Evolutionary conservation across 2,888 invertebrate species (phyloP).

Genomic region (Arenicola marina): DNA sequence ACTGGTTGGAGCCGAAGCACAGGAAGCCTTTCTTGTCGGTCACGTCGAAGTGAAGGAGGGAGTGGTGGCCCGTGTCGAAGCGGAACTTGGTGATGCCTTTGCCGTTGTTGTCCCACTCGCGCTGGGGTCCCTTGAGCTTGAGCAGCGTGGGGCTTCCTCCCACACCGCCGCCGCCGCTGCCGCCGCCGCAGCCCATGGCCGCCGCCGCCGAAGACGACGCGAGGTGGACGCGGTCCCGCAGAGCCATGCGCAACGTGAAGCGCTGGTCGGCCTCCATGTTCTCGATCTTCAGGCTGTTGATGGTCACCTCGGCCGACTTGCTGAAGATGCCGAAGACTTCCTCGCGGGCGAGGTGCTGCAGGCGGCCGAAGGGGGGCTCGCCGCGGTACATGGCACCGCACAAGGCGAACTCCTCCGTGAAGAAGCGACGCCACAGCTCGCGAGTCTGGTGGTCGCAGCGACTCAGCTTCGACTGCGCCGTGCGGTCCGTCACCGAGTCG

Average conservation of each 20-base stretch:
- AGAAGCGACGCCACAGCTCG: conserved; percentile 60
- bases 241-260: conserved; percentile 39
- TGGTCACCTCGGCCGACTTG: conserved; percentile 47
- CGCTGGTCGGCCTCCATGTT: conserved; percentile 31
- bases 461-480: conserved; percentile 60
- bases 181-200: too few species aligned
- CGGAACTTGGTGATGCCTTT: conserved; percentile 51
- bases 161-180: conserved; percentile 13
- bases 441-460: conserved; percentile 61
- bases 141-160: conserved; percentile 24
- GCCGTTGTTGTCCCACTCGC: conserved; percentile 51
- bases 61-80: conserved; percentile 59
- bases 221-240: conserved; percentile 8
- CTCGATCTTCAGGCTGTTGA: conserved; percentile 28
- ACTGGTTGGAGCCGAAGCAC: conserved; percentile 39
- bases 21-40: conserved; percentile 55
- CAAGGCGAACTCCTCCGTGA: conserved; percentile 59
- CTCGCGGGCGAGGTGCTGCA: conserved; percentile 53
- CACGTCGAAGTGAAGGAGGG: conserved; percentile 48
- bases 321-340: conserved; percentile 49
- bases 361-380: conserved; percentile 59
- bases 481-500: conserved; percentile 62
- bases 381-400: conserved; percentile 63
- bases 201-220: too few species aligned
- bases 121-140: conserved; percentile 38